These are phyloP conservation scores for Cantharis nigra DNA, from an alignment of 2,888 invertebrate species.

Conservation along the genomic window DNA sequence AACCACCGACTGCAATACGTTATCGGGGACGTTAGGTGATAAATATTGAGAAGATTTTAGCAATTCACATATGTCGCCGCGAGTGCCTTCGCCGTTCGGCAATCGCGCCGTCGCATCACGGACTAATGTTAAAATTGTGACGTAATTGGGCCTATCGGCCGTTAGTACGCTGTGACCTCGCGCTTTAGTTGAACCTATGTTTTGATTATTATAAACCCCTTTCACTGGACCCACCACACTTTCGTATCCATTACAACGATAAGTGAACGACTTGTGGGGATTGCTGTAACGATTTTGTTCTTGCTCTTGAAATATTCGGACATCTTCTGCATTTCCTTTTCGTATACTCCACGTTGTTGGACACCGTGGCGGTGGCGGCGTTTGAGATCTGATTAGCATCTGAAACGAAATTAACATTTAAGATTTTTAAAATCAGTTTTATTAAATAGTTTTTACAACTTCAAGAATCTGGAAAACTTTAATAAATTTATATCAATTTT, in stretches of 20 bases:
- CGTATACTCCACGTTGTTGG: slow-evolving; percentile 84
- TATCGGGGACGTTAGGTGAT: slow-evolving; percentile 62
- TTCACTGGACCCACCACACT: slow-evolving; percentile 60
- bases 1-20: slow-evolving; percentile 78
- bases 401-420: not conserved
- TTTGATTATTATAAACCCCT: slow-evolving; percentile 73
- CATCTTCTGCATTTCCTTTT: slow-evolving; percentile 77
- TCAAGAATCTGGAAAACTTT: no score
- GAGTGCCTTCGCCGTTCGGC: slow-evolving; percentile 92
- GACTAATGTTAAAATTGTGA: slow-evolving; percentile 88
- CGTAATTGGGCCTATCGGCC: slow-evolving; percentile 84
- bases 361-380: slow-evolving; percentile 65
- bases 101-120: slow-evolving; percentile 90
- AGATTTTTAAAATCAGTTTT: no score
- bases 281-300: slow-evolving; percentile 84
- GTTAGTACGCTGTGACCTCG: slow-evolving; percentile 84
- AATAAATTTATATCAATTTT: no score
- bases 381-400: slow-evolving; percentile 45
- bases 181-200: slow-evolving; percentile 64
- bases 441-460: no score
- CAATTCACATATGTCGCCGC: slow-evolving; percentile 88
- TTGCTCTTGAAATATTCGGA: slow-evolving; percentile 75
- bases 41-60: slow-evolving; percentile 70
- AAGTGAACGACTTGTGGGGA: slow-evolving; percentile 91
- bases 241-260: slow-evolving; percentile 62